A percentile compares a stretch with the other conserved stretches of the same genome.
Evolutionary conservation across 2,797 vertebrate species (phyloP).

Genomic region (Semaprochilodus insignis): DNA sequence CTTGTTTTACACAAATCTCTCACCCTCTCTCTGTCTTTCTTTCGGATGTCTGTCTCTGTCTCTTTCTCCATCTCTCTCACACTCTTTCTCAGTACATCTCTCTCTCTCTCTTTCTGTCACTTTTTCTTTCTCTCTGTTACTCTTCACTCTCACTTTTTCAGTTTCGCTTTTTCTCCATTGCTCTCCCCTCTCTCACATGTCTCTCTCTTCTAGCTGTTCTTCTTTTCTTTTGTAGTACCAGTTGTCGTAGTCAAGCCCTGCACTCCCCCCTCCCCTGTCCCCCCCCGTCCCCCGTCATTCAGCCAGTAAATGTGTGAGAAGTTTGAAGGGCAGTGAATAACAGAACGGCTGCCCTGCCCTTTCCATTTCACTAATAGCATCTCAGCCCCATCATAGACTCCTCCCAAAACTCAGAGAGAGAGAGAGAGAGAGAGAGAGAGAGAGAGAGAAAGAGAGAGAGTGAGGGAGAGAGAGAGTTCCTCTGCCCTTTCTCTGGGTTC

Average conservation of each 20-base stretch:
- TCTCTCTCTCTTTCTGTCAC: too few relatives aligned
- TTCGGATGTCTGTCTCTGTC: too few relatives aligned
- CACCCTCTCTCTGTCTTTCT: too few relatives aligned
- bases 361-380: conserved; percentile 37
- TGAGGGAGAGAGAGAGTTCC: not conserved
- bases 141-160: too few relatives aligned
- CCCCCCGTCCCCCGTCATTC: not conserved
- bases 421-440: not conserved
- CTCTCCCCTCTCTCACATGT: not conserved
- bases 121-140: too few relatives aligned
- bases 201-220: too few relatives aligned
- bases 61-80: too few relatives aligned
- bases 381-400: conserved; percentile 17
- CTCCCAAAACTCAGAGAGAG: not conserved
- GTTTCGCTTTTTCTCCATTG: not conserved
- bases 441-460: conserved; percentile 8
- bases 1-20: too few relatives aligned
- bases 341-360: conserved; percentile 39
- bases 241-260: not conserved
- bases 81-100: too few relatives aligned
- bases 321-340: conserved; percentile 31
- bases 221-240: not conserved
- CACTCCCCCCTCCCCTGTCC: not conserved
- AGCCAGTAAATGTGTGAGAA: conserved; percentile 35
- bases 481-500: conserved; percentile 8